Percentiles rank a stretch among this genome's conserved stretches.
Evolutionary conservation across 2,113 vertebrate genomes (phyloP).

Genomic region (Falco punctatus): DNA sequence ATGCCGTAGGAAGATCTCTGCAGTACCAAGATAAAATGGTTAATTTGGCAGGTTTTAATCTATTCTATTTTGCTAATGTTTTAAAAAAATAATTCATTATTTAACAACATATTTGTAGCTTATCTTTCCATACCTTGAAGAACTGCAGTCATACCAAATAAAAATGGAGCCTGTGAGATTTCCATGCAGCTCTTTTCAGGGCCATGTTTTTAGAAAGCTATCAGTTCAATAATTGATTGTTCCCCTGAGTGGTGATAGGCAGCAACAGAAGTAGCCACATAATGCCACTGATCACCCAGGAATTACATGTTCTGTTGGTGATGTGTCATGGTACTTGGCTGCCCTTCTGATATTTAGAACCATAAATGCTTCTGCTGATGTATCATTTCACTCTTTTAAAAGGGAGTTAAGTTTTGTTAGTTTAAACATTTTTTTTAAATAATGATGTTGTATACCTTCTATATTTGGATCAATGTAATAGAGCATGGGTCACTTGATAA

Average conservation of each 20-base stretch:
- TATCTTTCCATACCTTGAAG: background rate
- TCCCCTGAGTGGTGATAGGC: conserved; percentile 2
- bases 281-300: conserved; percentile 3
- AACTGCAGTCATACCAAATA: background rate
- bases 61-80: background rate
- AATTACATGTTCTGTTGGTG: conserved; percentile 1
- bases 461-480: background rate
- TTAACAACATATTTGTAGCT: background rate
- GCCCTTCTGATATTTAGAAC: background rate
- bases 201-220: background rate
- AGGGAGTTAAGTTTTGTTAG: background rate
- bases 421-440: background rate
- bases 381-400: conserved; percentile 1
- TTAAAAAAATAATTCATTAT: background rate
- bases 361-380: background rate
- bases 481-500: background rate
- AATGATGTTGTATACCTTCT: background rate
- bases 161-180: background rate
- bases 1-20: background rate
- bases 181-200: background rate
- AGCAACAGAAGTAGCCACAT: conserved; percentile 10
- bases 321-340: conserved; percentile 25
- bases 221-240: conserved; percentile 3
- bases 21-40: background rate
- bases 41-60: background rate